phyloP scores from a whole-genome alignment of 2,797 vertebrate species.

The Brachyrhaphis roseni region DNA sequence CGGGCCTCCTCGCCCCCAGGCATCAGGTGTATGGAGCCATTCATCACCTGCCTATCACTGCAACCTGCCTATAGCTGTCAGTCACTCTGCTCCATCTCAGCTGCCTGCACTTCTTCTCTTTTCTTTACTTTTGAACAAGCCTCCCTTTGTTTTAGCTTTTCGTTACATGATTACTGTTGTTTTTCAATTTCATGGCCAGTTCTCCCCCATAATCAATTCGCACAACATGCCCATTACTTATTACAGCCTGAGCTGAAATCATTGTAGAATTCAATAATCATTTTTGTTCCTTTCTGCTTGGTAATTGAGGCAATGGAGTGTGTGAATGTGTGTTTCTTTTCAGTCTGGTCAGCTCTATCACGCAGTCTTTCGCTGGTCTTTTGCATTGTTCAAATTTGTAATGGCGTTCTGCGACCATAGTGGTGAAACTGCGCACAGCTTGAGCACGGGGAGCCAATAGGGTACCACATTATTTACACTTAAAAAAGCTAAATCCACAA shows the following conservation, averaged over 20 bases:
- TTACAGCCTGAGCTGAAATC: conserved; percentile 58
- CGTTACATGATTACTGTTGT: conserved; percentile 60
- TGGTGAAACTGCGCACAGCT: conserved; percentile 28
- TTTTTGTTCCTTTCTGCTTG: conserved; percentile 58
- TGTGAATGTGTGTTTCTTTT: conserved; percentile 53
- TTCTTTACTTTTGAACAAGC: conserved; percentile 25
- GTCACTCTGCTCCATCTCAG: conserved; percentile 36
- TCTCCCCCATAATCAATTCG: conserved; percentile 66
- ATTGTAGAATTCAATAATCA: conserved; percentile 70
- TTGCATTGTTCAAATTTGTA: conserved; percentile 17
- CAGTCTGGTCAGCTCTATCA: conserved; percentile 41
- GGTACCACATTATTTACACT: conserved; percentile 50
- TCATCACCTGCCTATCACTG: conserved; percentile 54
- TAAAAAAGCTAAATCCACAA: conserved; percentile 27
- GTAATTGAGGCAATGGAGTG: conserved; percentile 66
- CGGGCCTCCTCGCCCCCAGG: conserved; percentile 50
- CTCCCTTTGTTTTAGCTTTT: conserved; percentile 47
- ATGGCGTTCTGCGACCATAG: conserved; percentile 12
- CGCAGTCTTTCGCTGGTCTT: neutral
- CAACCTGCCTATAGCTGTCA: conserved; percentile 35
- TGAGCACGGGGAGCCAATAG: conserved; percentile 22
- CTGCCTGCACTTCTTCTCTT: conserved; percentile 6
- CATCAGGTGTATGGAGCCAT: conserved; percentile 54
- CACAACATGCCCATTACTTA: conserved; percentile 68
- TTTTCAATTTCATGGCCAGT: conserved; percentile 71